These are phyloP conservation scores for Axis porcinus DNA, from an alignment of 2,113 vertebrate genomes.

Conservation along the genomic window DNA sequence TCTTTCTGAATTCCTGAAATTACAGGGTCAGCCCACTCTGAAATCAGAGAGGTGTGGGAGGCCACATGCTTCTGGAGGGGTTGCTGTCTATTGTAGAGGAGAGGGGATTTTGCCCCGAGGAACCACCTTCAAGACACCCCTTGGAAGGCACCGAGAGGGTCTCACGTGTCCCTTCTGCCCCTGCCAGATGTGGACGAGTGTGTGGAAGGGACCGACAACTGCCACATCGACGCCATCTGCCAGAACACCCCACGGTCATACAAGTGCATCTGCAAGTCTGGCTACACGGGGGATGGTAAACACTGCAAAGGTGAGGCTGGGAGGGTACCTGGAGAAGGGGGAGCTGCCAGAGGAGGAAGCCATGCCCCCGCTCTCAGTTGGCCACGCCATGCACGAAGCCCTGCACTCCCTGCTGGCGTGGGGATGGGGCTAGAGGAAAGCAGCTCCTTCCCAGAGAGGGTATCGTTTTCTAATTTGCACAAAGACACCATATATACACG, in stretches of 20 bases:
- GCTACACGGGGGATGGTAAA: constrained; percentile 96
- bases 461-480: neutral
- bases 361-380: no score
- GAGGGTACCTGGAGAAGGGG: neutral
- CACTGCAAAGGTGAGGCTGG: constrained; percentile 93
- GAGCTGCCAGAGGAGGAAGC: neutral
- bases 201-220: constrained; percentile 92
- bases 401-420: neutral
- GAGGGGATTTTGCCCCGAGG: neutral
- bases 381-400: neutral
- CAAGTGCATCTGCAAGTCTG: constrained; percentile 97
- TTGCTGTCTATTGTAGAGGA: neutral
- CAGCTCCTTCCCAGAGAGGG: neutral
- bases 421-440: neutral
- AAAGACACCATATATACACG: neutral
- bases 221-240: constrained; percentile 97
- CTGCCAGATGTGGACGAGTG: constrained; percentile 95
- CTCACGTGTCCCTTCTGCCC: neutral
- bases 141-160: neutral
- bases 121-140: neutral
- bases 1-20: constrained; percentile 15
- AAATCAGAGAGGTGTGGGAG: neutral
- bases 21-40: neutral
- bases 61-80: neutral
- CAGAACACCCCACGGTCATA: constrained; percentile 97